phyloP scores from a whole-genome alignment of 37 sponge, comb jelly and placozoan genomes.

The Petrosia ficiformis region DNA sequence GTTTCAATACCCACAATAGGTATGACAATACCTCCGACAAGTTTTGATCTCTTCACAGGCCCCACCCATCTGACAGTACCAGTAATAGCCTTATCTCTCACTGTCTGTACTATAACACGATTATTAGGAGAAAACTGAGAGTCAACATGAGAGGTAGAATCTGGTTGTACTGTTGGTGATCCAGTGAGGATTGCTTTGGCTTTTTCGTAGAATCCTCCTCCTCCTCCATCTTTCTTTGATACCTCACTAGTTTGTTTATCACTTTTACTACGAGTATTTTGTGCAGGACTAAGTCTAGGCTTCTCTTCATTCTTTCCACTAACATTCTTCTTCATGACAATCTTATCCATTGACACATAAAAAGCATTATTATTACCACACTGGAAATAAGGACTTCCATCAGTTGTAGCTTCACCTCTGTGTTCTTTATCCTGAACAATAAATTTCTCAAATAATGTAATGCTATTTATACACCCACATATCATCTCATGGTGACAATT shows the following conservation, averaged over 20 bases:
- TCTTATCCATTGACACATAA: constrained; percentile 51
- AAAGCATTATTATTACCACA: constrained; percentile 51
- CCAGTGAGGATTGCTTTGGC: not conserved
- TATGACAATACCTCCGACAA: not conserved
- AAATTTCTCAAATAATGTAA: not conserved
- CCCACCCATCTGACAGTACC: constrained; percentile 57
- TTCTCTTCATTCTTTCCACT: not conserved
- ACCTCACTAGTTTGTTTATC: not conserved
- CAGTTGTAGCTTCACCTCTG: constrained; percentile 19
- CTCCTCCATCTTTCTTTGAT: not conserved
- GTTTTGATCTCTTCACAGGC: not conserved
- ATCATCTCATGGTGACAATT: too few species aligned
- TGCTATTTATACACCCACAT: too few species aligned
- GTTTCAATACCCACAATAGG: not conserved
- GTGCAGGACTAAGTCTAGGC: not conserved
- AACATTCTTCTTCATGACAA: not conserved
- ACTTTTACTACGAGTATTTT: not conserved
- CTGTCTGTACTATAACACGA: constrained; percentile 24
- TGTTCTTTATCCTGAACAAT: constrained; percentile 30
- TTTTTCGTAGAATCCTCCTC: not conserved
- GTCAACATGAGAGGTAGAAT: not conserved
- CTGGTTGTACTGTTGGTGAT: not conserved
- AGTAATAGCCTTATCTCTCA: not conserved
- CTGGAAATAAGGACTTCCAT: constrained; percentile 42
- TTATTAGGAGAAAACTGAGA: constrained; percentile 11